These are phyloP conservation scores for Peucedramus taeniatus DNA, from an alignment of 2,113 vertebrate species.

Conservation along the genomic window DNA sequence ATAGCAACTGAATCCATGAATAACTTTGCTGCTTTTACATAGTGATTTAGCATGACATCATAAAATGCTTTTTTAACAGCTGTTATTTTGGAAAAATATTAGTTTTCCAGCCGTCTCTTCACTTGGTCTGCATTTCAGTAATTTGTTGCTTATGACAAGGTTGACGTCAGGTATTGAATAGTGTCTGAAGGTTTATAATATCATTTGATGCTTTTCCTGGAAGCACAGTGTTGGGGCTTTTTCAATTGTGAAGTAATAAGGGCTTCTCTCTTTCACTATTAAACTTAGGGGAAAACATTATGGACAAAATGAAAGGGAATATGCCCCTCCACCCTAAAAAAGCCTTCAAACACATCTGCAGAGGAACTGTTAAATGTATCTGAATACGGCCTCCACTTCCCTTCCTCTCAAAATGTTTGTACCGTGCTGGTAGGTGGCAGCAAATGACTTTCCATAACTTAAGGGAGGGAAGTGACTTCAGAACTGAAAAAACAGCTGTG, in stretches of 20 bases:
- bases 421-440: conserved; percentile 18
- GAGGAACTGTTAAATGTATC: not conserved
- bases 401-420: not conserved
- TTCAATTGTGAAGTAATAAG: not conserved
- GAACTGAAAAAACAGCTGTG: conserved; percentile 3
- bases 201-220: not conserved
- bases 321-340: not conserved
- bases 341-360: not conserved
- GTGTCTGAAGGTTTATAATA: not conserved
- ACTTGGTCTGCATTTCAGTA: not conserved
- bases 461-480: not conserved
- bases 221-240: not conserved
- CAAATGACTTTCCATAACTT: conserved; percentile 4
- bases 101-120: not conserved
- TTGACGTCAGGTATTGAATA: not conserved
- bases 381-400: not conserved
- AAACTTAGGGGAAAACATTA: not conserved
- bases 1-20: not conserved
- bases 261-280: not conserved
- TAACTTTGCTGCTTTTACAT: not conserved
- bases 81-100: conserved; percentile 8
- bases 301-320: not conserved
- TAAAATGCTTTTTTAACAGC: conserved; percentile 6
- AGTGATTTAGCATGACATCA: not conserved
- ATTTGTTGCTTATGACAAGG: not conserved